These are phyloP conservation scores for Anthophora plumipes DNA, from an alignment of 2,888 invertebrate genomes.

Conservation along the genomic window DNA sequence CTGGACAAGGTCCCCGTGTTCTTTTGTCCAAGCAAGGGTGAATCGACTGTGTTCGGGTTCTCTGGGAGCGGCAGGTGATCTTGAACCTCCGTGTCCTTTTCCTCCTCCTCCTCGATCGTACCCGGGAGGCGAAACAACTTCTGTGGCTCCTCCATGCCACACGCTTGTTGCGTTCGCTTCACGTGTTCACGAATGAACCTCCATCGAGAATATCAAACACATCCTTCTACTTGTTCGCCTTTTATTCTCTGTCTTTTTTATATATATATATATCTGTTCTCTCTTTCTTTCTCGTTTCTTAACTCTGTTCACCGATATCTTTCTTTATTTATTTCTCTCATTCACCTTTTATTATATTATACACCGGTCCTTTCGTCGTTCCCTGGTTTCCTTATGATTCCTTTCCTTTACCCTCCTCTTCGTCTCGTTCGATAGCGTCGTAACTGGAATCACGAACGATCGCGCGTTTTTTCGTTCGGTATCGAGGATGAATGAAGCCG, in stretches of 20 bases:
- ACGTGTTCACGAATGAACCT: constrained; percentile 30
- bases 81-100: constrained; percentile 70
- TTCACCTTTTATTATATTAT: not conserved
- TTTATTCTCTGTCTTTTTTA: not conserved
- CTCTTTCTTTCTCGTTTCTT: no score
- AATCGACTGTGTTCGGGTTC: constrained; percentile 74
- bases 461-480: constrained; percentile 5
- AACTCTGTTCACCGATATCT: not conserved
- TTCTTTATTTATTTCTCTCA: not conserved
- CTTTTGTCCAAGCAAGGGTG: constrained; percentile 75
- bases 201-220: constrained; percentile 46
- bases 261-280: no score
- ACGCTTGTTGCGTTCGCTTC: constrained; percentile 32
- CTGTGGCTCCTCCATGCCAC: constrained; percentile 79
- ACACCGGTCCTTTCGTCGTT: not conserved
- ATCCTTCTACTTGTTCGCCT: constrained; percentile 2
- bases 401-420: not conserved
- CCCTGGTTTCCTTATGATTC: not conserved
- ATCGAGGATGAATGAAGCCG: constrained; percentile 59
- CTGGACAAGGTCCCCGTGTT: constrained; percentile 66
- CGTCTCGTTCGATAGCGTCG: not conserved
- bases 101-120: constrained; percentile 82
- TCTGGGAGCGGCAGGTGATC: constrained; percentile 40
- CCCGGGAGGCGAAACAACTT: constrained; percentile 81
- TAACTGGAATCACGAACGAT: constrained; percentile 18